Base-by-base conservation (phyloP, 2,888 invertebrate genomes). In the Sylvicola cinctus region DNA sequence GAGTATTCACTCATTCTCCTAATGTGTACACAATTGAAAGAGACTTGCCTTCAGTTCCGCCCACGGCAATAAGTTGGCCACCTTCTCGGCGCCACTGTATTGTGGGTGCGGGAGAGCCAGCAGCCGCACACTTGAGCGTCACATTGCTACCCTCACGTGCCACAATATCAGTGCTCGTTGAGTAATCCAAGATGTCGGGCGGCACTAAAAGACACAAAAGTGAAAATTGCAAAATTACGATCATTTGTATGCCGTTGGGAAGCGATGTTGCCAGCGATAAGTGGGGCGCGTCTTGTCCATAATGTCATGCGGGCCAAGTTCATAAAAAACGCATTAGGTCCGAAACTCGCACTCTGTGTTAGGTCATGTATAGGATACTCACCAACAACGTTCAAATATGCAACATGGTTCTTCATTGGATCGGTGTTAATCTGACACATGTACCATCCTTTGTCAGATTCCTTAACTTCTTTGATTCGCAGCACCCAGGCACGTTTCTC, bases 21-120 rank as follows among this genome's bases (percentile, higher is more conserved):
- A n/a, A n/a, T n/a, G n/a, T n/a, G n/a, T n/a, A n/a, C n/a, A n/a
- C n/a, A n/a, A n/a, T n/a, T n/a, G n/a, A n/a, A n/a, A n/a, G n/a
- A n/a, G n/a, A 51, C 54, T 57, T 57, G 79, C 78, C 76, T 63
- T 74, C 72, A 44, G 68, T 62, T 35, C 75, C 75, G 46, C 70
- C 72, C 40, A 76, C 54, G 34, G 74, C 69, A 51, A 84, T 81
- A 40, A 70, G 61, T 52, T 75, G 74, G 43, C 76, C 73, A 50
- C 75, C 78, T 59, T 87, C 87, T 45, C 85, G 65, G 48, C 80
- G 65, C 90, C 90, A 91, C 43, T 73, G 77, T 55, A 90, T 84
- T 47, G 71, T 76, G 26, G 90, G 90, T 46, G 70, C 66, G 16
- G 90, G 90, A 35, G 81, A 79, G 39, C 90, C 84, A 32, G 75